Evolutionary conservation across 2,888 invertebrate species (phyloP).

Genomic region (Strigamia transsilvanica): DNA sequence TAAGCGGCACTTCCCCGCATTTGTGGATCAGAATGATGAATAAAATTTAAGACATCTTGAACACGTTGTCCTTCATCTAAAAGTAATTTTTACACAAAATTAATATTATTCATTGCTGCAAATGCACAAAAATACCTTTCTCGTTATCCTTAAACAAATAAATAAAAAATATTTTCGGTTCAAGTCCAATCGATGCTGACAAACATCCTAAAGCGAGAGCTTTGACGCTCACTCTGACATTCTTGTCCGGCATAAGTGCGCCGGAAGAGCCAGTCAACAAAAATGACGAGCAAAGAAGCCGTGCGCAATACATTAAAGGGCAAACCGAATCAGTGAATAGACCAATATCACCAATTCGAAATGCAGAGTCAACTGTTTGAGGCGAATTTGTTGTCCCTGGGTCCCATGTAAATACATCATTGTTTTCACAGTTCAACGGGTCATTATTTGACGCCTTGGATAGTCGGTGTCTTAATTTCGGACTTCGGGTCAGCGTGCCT

Average conservation of each 20-base stretch:
- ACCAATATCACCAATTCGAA: constrained; percentile 73
- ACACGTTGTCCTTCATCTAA: not conserved
- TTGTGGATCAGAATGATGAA: constrained; percentile 81
- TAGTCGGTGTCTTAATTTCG: constrained; percentile 43
- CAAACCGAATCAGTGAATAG: constrained; percentile 72
- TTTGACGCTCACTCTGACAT: constrained; percentile 88
- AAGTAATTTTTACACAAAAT: not conserved
- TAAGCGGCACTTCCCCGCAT: constrained; percentile 77
- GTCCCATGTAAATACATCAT: constrained; percentile 56
- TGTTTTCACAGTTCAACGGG: constrained; percentile 54
- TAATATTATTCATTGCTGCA: not conserved
- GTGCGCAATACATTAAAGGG: constrained; percentile 75
- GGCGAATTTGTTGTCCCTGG: constrained; percentile 56
- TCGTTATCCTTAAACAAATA: constrained; percentile 64
- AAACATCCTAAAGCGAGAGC: constrained; percentile 84
- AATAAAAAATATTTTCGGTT: constrained; percentile 77
- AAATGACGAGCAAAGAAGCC: constrained; percentile 77
- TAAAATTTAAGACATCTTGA: constrained; percentile 74
- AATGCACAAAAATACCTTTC: not conserved
- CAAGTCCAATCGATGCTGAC: constrained; percentile 76
- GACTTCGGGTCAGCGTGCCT: constrained; percentile 51
- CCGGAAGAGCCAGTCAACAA: constrained; percentile 73
- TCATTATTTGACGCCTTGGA: constrained; percentile 57
- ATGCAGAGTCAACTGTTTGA: constrained; percentile 53
- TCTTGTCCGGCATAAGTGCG: constrained; percentile 75